phyloP scores from a whole-genome alignment of 2,797 vertebrate species.

The Rhynchonycteris naso region DNA sequence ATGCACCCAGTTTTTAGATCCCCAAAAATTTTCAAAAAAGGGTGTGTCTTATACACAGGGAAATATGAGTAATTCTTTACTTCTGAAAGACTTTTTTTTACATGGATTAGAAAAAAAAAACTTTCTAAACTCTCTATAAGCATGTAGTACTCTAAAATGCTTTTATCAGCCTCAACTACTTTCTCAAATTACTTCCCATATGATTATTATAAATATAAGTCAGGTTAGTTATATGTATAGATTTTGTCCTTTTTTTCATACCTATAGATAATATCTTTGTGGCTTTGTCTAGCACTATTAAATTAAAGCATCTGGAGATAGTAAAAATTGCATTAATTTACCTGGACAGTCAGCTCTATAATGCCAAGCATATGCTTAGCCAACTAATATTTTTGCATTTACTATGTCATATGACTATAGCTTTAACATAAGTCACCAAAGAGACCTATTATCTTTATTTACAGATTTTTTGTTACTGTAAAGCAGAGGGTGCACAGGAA shows the following conservation, averaged over 20 bases:
- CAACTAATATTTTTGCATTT: conserved; percentile 13
- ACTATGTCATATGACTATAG: neutral
- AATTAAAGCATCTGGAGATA: conserved; percentile 15
- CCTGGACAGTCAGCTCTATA: neutral
- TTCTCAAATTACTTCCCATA: conserved; percentile 8
- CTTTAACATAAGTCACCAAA: neutral
- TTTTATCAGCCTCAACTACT: neutral
- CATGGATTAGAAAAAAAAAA: neutral
- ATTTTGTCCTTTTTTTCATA: neutral
- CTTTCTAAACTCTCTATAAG: neutral
- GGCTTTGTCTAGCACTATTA: neutral
- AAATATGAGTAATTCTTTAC: neutral
- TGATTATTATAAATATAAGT: conserved; percentile 16
- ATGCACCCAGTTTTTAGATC: no score
- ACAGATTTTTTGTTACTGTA: neutral
- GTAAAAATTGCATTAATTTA: conserved; percentile 28
- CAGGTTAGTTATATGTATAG: neutral
- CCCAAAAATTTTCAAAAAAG: no score
- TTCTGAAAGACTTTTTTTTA: neutral
- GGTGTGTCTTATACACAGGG: no score
- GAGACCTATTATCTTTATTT: neutral
- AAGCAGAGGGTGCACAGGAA: neutral
- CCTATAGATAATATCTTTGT: neutral
- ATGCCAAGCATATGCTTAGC: neutral
- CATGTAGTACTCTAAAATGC: neutral